Evolutionary conservation across 2,797 vertebrate species (phyloP).

Genomic region (Buceros bicornis): DNA sequence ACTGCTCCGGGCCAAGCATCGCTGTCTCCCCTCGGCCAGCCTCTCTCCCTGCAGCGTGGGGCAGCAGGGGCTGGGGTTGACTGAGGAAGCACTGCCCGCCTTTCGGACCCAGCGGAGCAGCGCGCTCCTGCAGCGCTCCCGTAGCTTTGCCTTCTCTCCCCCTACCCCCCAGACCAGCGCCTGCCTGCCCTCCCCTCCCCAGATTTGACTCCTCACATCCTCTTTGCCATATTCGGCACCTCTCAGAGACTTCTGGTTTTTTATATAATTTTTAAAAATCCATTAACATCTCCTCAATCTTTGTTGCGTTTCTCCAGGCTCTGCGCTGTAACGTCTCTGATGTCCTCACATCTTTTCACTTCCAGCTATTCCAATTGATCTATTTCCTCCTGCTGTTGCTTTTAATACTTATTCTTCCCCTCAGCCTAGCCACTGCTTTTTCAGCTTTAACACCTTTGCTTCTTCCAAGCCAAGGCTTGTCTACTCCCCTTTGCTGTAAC

Average conservation of each 20-base stretch:
- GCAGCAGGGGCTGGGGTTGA: no score
- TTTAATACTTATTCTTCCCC: background rate
- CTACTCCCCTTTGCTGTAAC: background rate
- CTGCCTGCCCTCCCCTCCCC: background rate
- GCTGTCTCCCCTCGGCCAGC: no score
- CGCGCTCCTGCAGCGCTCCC: no score
- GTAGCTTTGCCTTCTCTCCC: background rate
- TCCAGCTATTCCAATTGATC: conserved; percentile 3
- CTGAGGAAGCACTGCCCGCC: no score
- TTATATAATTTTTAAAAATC: background rate
- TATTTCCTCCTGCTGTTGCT: background rate
- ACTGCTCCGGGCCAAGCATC: no score
- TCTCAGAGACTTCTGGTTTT: background rate
- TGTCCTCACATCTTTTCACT: background rate
- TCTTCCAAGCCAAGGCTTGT: background rate
- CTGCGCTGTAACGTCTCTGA: background rate
- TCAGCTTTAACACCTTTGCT: background rate
- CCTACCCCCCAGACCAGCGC: accelerated
- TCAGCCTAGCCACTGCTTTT: background rate
- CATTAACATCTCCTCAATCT: background rate
- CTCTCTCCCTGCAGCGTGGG: no score
- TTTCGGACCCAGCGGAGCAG: no score
- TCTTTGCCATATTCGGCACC: background rate
- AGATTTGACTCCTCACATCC: background rate
- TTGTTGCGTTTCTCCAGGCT: background rate